phyloP scores from a whole-genome alignment of 2,113 vertebrate species.

The Pelvicachromis taeniatus region DNA sequence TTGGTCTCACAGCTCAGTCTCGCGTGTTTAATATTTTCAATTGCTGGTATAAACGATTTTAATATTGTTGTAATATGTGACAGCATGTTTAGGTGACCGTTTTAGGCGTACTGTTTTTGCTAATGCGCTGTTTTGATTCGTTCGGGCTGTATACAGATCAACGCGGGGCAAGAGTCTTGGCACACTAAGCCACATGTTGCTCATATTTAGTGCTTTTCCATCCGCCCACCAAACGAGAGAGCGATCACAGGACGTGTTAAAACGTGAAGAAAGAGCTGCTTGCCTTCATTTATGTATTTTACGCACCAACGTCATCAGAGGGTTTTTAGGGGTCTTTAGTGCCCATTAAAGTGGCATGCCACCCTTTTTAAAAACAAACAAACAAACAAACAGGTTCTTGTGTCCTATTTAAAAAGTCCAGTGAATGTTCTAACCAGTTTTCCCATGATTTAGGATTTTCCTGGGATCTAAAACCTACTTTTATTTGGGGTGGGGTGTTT shows the following conservation, averaged over 20 bases:
- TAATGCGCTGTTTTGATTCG: background rate
- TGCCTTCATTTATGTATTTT: background rate
- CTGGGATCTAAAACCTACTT: background rate
- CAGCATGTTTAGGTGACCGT: background rate
- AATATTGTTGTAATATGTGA: background rate
- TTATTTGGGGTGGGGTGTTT: background rate
- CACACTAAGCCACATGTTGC: background rate
- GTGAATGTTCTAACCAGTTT: background rate
- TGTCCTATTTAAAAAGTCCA: background rate
- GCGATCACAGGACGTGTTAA: background rate
- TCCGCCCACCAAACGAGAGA: background rate
- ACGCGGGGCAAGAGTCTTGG: background rate
- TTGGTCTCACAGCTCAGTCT: background rate
- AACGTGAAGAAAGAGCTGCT: background rate
- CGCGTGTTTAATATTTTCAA: background rate
- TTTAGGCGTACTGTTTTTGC: background rate
- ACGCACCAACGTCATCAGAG: background rate
- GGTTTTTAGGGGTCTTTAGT: background rate
- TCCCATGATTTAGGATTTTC: background rate
- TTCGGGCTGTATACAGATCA: background rate
- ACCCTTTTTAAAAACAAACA: background rate
- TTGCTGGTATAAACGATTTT: background rate
- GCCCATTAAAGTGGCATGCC: background rate
- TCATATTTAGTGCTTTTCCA: background rate
- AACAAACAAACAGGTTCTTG: background rate